Conservation (phyloP, 2,888 invertebrate species). For the Zaprionus bogoriensis region DNA sequence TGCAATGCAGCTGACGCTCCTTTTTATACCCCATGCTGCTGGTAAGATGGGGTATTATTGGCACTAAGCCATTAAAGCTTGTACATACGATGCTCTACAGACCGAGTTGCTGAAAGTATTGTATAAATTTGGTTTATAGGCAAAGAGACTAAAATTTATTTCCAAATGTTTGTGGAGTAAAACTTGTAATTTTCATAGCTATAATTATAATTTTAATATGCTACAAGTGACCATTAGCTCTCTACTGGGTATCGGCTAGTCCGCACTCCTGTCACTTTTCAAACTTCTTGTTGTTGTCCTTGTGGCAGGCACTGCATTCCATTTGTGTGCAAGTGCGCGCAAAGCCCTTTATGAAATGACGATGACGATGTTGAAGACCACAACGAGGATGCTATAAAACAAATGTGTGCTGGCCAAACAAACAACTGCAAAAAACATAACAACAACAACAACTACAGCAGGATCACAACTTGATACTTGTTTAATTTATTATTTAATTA, state of each 20-base stretch:
- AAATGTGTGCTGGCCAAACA: slow-evolving; percentile 40
- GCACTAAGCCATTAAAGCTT: not conserved
- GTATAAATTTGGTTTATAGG: too few relatives aligned
- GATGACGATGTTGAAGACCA: slow-evolving; percentile 48
- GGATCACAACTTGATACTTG: slow-evolving; percentile 22
- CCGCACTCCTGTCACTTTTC: not conserved
- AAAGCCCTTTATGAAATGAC: slow-evolving; percentile 55
- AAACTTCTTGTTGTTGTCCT: slow-evolving; percentile 16
- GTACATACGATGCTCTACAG: too few relatives aligned
- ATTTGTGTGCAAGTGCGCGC: slow-evolving; percentile 45
- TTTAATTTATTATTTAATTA: slow-evolving; percentile 64
- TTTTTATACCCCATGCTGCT: slow-evolving; percentile 27
- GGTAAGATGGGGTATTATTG: not conserved
- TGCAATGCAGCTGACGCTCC: slow-evolving; percentile 47
- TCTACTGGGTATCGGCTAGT: not conserved
- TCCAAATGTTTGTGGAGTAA: too few relatives aligned
- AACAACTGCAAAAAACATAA: slow-evolving; percentile 34
- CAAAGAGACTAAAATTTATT: too few relatives aligned
- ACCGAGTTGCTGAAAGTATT: too few relatives aligned
- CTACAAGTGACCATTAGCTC: too few relatives aligned
- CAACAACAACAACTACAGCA: slow-evolving; percentile 8
- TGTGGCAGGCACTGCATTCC: slow-evolving; percentile 35
- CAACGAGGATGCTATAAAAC: slow-evolving; percentile 30
- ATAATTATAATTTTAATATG: too few relatives aligned
- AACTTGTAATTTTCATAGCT: too few relatives aligned